Evolutionary conservation across 2,888 invertebrate genomes (phyloP).

Genomic region (Seladonia tumulorum): DNA sequence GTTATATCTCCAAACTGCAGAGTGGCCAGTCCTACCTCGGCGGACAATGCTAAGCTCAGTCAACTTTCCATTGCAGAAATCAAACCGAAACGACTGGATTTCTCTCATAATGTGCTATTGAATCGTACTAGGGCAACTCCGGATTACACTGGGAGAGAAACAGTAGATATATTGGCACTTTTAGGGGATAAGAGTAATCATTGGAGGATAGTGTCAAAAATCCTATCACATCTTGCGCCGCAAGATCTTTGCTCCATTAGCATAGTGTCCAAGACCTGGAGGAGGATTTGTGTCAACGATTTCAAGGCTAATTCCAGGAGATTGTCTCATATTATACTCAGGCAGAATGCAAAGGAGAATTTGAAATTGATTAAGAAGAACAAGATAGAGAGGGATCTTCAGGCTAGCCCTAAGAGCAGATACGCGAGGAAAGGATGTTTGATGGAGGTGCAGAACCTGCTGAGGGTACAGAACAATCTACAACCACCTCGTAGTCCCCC

Average conservation of each 20-base stretch:
- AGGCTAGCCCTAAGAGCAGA: conserved; percentile 75
- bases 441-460: conserved; percentile 79
- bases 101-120: conserved; percentile 70
- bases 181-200: conserved; percentile 82
- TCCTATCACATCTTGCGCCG: conserved; percentile 78
- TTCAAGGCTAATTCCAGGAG: conserved; percentile 77
- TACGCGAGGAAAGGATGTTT: conserved; percentile 78
- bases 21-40: conserved; percentile 67
- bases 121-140: conserved; percentile 71
- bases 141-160: conserved; percentile 76
- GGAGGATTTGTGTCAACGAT: conserved; percentile 78
- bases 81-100: conserved; percentile 80
- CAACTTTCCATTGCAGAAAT: conserved; percentile 73
- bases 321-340: conserved; percentile 75
- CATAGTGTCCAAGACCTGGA: conserved; percentile 83
- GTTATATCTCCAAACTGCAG: conserved; percentile 70
- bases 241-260: conserved; percentile 82
- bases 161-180: conserved; percentile 79
- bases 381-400: conserved; percentile 72
- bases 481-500: conserved; percentile 82
- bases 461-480: conserved; percentile 68
- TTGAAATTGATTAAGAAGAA: conserved; percentile 74
- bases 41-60: conserved; percentile 70
- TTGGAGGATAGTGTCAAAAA: conserved; percentile 80
- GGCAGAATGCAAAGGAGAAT: conserved; percentile 81